Conservation (phyloP, 2,888 invertebrate species). For the Eurois occulta region DNA sequence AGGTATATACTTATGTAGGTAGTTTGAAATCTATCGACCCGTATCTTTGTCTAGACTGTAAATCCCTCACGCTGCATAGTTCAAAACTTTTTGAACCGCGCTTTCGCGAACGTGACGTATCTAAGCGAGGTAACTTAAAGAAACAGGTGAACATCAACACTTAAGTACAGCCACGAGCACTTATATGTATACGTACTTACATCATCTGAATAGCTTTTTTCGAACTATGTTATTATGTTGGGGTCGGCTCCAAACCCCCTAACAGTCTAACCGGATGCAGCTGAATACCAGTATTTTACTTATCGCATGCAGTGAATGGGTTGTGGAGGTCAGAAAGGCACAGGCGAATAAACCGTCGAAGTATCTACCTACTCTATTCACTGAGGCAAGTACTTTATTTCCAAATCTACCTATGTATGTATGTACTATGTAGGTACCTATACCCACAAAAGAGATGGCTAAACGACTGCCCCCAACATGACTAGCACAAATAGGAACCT, state of each 20-base stretch:
- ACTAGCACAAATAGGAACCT: too few species aligned
- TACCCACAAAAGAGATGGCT: too few species aligned
- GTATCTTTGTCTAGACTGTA: slow-evolving; percentile 37
- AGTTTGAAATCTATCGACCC: slow-evolving; percentile 29
- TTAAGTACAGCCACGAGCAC: neutral
- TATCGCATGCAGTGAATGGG: neutral
- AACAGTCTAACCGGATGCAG: neutral
- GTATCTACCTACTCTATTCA: too few species aligned
- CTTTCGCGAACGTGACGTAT: slow-evolving; percentile 12
- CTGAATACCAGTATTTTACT: neutral
- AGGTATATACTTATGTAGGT: neutral
- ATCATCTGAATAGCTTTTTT: neutral
- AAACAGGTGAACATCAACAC: neutral
- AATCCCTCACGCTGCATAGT: slow-evolving; percentile 33
- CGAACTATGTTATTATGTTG: neutral
- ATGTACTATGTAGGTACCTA: too few species aligned
- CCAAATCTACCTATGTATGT: too few species aligned
- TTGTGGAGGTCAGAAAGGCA: neutral
- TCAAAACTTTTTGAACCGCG: slow-evolving; percentile 40
- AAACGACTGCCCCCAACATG: too few species aligned
- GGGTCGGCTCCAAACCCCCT: neutral
- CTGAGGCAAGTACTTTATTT: too few species aligned
- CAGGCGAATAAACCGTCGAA: too few species aligned
- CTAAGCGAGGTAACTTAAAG: slow-evolving; percentile 1
- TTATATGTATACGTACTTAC: neutral